These are phyloP conservation scores for Machaerirhynchus nigripectus DNA, from an alignment of 2,113 vertebrate species.

Conservation along the genomic window DNA sequence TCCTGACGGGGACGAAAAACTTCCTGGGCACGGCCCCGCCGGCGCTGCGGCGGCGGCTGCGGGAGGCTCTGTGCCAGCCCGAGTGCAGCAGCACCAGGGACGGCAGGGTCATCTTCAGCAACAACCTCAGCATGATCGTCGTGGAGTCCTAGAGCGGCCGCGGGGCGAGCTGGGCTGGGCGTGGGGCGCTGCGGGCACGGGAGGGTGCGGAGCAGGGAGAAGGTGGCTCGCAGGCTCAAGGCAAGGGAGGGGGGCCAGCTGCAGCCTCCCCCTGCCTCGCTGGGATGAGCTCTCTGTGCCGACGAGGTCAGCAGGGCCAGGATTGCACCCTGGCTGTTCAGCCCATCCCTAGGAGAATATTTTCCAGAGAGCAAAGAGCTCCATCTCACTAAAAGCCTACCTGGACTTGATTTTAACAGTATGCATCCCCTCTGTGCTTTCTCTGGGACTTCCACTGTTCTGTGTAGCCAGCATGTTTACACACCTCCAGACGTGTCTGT, in stretches of 20 bases:
- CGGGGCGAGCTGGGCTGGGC: neutral
- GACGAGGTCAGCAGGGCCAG: neutral
- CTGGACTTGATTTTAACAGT: neutral
- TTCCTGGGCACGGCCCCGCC: conserved; percentile 71
- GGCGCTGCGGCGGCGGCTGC: conserved; percentile 69
- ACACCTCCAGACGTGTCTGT: rapidly evolving
- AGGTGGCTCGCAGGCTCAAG: neutral
- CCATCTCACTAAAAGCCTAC: neutral
- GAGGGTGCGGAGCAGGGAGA: rapidly evolving
- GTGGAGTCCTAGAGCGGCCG: conserved; percentile 56
- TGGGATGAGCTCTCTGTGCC: neutral
- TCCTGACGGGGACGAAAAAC: conserved; percentile 76
- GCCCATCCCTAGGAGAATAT: neutral
- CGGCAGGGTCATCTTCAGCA: conserved; percentile 78
- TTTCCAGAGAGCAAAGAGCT: neutral
- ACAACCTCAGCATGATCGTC: conserved; percentile 74
- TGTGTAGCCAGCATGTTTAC: neutral
- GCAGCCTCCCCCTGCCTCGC: neutral
- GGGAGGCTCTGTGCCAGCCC: conserved; percentile 68
- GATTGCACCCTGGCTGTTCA: neutral
- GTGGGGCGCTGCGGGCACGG: neutral
- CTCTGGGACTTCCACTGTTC: neutral
- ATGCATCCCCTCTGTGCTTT: neutral
- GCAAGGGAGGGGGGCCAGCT: neutral
- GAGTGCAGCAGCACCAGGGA: conserved; percentile 73